phyloP scores from a whole-genome alignment of 2,113 vertebrate genomes.

The Vicugna pacos region DNA sequence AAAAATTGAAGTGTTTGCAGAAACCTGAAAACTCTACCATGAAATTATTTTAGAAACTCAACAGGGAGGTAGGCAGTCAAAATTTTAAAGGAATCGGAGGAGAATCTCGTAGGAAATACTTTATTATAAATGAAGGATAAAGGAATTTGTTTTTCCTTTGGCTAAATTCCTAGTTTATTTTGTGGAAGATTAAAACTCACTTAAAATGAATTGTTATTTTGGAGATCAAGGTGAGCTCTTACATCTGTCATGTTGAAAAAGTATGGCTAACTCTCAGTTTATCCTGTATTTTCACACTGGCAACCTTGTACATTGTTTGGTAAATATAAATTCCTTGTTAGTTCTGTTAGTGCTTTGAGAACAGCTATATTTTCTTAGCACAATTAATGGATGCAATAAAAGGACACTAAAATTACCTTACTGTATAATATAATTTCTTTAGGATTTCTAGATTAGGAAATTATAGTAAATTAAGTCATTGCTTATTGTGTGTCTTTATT shows the following conservation, averaged over 20 bases:
- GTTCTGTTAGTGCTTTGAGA: not conserved
- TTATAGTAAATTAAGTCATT: not conserved
- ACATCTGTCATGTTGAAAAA: not conserved
- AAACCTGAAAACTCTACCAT: not conserved
- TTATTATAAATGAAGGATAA: not conserved
- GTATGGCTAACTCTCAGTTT: not conserved
- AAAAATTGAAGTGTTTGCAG: conserved; percentile 13
- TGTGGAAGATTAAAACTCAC: not conserved
- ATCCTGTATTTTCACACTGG: not conserved
- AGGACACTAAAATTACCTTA: not conserved
- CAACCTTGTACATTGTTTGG: not conserved
- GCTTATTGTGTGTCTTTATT: not conserved
- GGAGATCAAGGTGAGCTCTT: not conserved
- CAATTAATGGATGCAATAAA: not conserved
- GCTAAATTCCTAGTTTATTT: not conserved
- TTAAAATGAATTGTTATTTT: not conserved
- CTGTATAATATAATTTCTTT: not conserved
- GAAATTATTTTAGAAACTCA: conserved; percentile 46
- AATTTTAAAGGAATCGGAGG: not conserved
- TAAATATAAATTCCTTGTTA: not conserved
- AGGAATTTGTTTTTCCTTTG: not conserved
- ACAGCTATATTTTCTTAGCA: not conserved
- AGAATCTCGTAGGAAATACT: not conserved
- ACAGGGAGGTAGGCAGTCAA: not conserved
- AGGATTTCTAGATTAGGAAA: conserved; percentile 30